These are phyloP conservation scores for Tillus elongatus DNA, from an alignment of 2,888 invertebrate species.

Conservation along the genomic window DNA sequence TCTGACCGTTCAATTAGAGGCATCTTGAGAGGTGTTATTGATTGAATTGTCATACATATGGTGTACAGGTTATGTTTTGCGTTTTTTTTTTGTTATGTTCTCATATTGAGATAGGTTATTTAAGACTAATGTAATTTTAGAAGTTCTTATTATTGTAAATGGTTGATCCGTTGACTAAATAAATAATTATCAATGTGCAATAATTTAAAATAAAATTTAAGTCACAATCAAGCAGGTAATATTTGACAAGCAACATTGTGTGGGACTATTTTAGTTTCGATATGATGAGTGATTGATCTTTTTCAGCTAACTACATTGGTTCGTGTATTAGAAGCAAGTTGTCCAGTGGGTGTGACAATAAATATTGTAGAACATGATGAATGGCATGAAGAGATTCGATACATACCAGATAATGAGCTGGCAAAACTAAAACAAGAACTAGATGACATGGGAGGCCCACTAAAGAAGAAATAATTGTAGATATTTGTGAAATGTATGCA, in stretches of 20 bases:
- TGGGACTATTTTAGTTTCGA: background rate
- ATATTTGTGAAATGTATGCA: too few species aligned
- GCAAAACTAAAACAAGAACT: conserved; percentile 65
- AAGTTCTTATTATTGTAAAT: too few species aligned
- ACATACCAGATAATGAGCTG: conserved; percentile 78
- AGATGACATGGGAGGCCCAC: conserved; percentile 53
- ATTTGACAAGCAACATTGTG: too few species aligned
- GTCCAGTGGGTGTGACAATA: conserved; percentile 72
- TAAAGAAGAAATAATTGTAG: conserved; percentile 43
- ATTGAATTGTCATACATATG: too few species aligned
- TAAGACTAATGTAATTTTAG: too few species aligned
- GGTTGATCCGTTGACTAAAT: background rate
- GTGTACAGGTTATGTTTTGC: too few species aligned
- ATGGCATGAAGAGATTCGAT: conserved; percentile 63
- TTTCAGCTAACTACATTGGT: conserved; percentile 57
- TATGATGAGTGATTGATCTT: conserved; percentile 25
- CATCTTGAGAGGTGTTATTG: too few species aligned
- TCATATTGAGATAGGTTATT: too few species aligned
- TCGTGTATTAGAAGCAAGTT: conserved; percentile 60
- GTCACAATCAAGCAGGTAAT: too few species aligned
- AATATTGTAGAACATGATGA: conserved; percentile 57
- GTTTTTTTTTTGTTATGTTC: too few species aligned
- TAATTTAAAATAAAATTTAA: too few species aligned
- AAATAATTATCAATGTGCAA: background rate
- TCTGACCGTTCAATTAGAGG: too few species aligned